Evolutionary conservation across 2,113 vertebrate genomes (phyloP).

Genomic region (Pseudopodoces humilis): DNA sequence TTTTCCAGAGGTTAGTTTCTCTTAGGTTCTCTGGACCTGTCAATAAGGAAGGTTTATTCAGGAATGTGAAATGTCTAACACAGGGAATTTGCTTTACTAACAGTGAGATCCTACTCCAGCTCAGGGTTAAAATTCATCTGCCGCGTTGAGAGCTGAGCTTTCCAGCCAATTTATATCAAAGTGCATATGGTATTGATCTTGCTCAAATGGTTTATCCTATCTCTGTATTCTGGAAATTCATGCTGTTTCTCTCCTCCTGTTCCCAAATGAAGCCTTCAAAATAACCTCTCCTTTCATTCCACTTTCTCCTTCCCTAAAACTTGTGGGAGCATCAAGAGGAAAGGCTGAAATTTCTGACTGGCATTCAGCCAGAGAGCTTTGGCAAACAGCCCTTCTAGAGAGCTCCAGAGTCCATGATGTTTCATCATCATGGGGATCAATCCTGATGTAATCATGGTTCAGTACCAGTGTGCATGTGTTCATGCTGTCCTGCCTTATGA

Average conservation of each 20-base stretch:
- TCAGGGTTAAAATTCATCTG: not conserved
- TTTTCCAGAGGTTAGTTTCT: not conserved
- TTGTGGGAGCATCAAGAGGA: not conserved
- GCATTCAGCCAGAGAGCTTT: not conserved
- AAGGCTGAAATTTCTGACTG: not conserved
- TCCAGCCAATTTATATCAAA: not conserved
- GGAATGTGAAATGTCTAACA: not conserved
- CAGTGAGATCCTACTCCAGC: not conserved
- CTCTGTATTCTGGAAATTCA: not conserved
- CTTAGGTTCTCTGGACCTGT: not conserved
- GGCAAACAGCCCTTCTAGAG: not conserved
- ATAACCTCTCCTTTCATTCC: not conserved
- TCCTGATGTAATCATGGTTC: not conserved
- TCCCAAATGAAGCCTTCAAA: not conserved
- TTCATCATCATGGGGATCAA: not conserved
- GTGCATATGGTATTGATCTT: not conserved
- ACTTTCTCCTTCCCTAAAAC: not conserved
- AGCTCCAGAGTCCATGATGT: fast-evolving
- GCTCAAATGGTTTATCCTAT: not conserved
- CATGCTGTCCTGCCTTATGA: not conserved
- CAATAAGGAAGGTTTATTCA: not conserved
- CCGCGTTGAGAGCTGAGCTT: not conserved
- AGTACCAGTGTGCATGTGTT: fast-evolving
- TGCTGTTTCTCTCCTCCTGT: not conserved
- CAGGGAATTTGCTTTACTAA: not conserved